A percentile compares a stretch with the other conserved stretches of the same genome.
phyloP scores from a whole-genome alignment of 2,888 invertebrate species.

The Xanthostigma xanthostigma region DNA sequence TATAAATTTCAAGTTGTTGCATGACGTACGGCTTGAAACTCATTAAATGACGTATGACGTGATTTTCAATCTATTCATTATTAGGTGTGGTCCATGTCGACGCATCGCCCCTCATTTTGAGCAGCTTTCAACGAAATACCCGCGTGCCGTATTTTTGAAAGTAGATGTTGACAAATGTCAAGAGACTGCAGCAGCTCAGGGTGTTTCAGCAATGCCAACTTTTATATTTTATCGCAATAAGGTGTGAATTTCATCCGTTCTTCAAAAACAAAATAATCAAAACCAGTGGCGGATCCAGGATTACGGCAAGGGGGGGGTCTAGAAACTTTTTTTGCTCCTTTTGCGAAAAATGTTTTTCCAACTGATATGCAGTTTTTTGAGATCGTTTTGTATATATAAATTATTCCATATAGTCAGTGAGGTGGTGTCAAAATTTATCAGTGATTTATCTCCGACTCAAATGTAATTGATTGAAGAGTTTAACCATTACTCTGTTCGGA shows the following conservation, averaged over 20 bases:
- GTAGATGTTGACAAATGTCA: constrained; percentile 91
- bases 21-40: constrained; percentile 4
- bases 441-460: too few relatives aligned
- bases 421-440: too few relatives aligned
- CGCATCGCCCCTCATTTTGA: constrained; percentile 87
- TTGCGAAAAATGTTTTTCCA: too few relatives aligned
- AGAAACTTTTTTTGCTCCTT: too few relatives aligned
- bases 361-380: too few relatives aligned
- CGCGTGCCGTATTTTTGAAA: constrained; percentile 80
- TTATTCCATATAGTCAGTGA: too few relatives aligned
- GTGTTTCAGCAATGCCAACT: constrained; percentile 95
- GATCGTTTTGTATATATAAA: too few relatives aligned
- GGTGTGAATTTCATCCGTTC: constrained; percentile 25
- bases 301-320: too few relatives aligned
- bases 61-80: constrained; percentile 10
- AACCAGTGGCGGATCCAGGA: too few relatives aligned
- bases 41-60: not conserved
- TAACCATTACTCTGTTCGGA: too few relatives aligned
- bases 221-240: constrained; percentile 88
- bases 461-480: too few relatives aligned
- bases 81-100: constrained; percentile 94
- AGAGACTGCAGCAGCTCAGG: constrained; percentile 74
- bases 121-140: constrained; percentile 73
- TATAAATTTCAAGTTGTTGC: not conserved
- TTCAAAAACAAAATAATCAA: constrained; percentile 1